These are phyloP conservation scores for Nannoperca obscura DNA, from an alignment of 2,797 vertebrate species.

Conservation along the genomic window DNA sequence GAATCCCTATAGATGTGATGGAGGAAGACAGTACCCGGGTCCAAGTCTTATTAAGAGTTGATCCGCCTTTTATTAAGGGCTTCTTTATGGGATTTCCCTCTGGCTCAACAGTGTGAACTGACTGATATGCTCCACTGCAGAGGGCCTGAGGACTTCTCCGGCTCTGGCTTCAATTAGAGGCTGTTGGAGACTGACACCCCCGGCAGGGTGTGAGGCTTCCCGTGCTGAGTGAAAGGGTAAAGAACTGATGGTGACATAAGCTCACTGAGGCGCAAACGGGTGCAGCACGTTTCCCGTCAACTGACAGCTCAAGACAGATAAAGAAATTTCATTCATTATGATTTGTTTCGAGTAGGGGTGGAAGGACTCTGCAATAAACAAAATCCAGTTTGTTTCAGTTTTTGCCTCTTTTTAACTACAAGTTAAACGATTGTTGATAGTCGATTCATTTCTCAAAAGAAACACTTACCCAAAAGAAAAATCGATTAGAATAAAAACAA, in stretches of 20 bases:
- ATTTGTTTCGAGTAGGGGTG: background rate
- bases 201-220: conserved; percentile 35
- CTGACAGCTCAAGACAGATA: background rate
- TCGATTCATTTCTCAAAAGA: background rate
- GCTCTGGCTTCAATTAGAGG: conserved; percentile 74
- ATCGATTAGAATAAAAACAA: background rate
- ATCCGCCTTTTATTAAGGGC: conserved; percentile 73
- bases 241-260: conserved; percentile 25
- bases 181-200: conserved; percentile 40
- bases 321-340: background rate
- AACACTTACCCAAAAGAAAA: background rate
- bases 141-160: conserved; percentile 53
- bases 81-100: conserved; percentile 65
- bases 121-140: conserved; percentile 62
- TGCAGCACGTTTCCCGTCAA: conserved; percentile 13
- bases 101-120: conserved; percentile 54
- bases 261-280: conserved; percentile 35
- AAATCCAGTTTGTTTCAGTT: background rate
- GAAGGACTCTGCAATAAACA: no score
- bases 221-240: conserved; percentile 39
- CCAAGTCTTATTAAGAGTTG: conserved; percentile 68
- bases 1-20: conserved; percentile 50
- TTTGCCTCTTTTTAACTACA: background rate
- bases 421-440: background rate
- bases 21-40: conserved; percentile 40